Evolutionary conservation across 2,888 invertebrate species (phyloP), one percentile per base, ranked within the genome.

Genomic region (Xylota segnis): DNA sequence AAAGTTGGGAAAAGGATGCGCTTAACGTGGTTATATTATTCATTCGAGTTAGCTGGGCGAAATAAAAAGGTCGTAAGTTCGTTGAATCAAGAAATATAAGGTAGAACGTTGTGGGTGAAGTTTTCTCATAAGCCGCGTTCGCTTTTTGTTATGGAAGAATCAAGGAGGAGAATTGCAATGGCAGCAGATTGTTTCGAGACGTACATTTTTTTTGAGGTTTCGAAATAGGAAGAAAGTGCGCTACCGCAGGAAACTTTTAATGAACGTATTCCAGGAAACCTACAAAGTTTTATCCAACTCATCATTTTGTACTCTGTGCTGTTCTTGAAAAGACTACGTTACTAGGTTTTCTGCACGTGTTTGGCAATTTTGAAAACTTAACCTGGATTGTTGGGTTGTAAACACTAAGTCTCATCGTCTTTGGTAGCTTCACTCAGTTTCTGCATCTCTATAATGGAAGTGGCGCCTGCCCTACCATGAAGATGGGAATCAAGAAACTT

Each of bases 11-110:
- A 50, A 14, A 45, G 45, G 63, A 32, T 32, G 50, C 52, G 10
- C 29, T 27, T 12, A 37, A n/a, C 23, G 14, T 61, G 52, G 63
- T 74, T 63, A 54, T 63, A 54, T 54, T 63, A 63, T 63, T 74
- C 43, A 54, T 63, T 32, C n/a, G 12, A n/a, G 59, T 52, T 72
- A 9, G 52, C 43, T 32, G 61, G 61, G 12, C 16, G 52, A 52
- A 71, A 59, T 59, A 59, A 71, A 71, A 59, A 40, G 9, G 18
- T 40, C 27, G 50, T 40, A 54, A 52, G 34, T 52, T 52, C 52
- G 40, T 52, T 61, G 40, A 5, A 47, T 72, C 40, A 54, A 61
- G 61, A 72, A 72, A 52, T 40, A 72, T 37, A 12, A 32, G 7
- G 34, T 3, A 37, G 23, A 18, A 34, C 12, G n/a, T 16, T 71